These are phyloP conservation scores for Acanthiza pusilla DNA, from an alignment of 2,797 vertebrate species.

Conservation along the genomic window DNA sequence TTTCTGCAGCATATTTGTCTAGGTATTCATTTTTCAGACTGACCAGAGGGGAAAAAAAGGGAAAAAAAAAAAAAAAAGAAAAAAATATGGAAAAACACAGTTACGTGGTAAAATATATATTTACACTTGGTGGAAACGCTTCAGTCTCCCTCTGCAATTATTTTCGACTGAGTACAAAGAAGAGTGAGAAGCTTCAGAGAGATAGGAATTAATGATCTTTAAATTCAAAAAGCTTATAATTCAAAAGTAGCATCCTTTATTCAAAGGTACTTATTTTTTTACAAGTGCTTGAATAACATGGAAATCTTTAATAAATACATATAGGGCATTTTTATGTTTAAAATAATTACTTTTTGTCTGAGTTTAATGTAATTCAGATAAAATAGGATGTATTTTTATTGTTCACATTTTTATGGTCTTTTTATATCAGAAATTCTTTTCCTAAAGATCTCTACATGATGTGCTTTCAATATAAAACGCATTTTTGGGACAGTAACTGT, in stretches of 20 bases:
- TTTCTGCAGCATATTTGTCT: neutral
- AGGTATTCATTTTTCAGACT: neutral
- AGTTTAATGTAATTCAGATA: neutral
- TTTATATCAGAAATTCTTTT: neutral
- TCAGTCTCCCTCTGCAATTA: neutral
- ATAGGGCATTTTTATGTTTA: neutral
- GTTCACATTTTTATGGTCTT: neutral
- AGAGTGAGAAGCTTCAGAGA: neutral
- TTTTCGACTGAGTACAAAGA: neutral
- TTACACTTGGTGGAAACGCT: neutral
- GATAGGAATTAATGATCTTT: neutral
- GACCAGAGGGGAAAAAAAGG: rapidly evolving
- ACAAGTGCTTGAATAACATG: neutral
- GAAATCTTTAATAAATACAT: neutral
- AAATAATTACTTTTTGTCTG: neutral
- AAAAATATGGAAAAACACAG: neutral
- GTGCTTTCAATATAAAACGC: neutral
- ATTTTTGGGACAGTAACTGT: neutral
- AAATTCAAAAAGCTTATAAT: neutral
- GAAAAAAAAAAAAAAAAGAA: rapidly evolving
- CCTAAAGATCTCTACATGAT: neutral
- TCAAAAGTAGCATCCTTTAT: neutral
- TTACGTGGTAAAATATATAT: neutral
- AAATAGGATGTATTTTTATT: neutral
- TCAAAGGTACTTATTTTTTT: neutral